A percentile compares a stretch with the other conserved stretches of the same genome.
Evolutionary conservation across 1,140 invertebrate species (phyloP).

Genomic region (Aphaenogaster ashmeadi): DNA sequence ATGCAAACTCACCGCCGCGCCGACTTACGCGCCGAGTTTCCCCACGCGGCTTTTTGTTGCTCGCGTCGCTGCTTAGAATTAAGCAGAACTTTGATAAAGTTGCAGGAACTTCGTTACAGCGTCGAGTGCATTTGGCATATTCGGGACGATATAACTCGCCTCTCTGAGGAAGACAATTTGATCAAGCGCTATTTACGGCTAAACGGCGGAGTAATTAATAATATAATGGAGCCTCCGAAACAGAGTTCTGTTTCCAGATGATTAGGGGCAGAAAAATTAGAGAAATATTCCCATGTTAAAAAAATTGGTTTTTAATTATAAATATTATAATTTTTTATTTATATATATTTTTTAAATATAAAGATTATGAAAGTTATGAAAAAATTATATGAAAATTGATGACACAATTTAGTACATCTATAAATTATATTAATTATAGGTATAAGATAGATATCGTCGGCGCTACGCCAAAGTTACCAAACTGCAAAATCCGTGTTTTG

Average conservation of each 20-base stretch:
- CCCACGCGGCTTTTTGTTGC: conserved; percentile 60
- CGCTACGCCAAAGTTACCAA: too few relatives aligned
- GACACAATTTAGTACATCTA: not conserved
- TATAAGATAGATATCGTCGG: too few relatives aligned
- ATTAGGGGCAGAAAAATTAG: conserved; percentile 4
- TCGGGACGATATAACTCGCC: conserved; percentile 63
- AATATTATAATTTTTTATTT: not conserved
- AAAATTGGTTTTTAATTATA: not conserved
- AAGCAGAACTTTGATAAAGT: conserved; percentile 66
- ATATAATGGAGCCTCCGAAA: conserved; percentile 54
- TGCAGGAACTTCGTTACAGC: conserved; percentile 61
- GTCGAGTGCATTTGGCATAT: conserved; percentile 65
- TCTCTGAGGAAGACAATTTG: conserved; percentile 64
- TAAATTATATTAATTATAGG: not conserved
- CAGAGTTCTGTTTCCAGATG: conserved; percentile 25
- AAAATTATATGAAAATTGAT: not conserved
- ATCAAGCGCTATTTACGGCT: conserved; percentile 63
- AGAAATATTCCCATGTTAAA: not conserved
- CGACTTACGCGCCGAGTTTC: conserved; percentile 63
- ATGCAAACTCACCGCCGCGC: conserved; percentile 53
- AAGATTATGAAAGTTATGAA: not conserved
- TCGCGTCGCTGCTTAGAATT: conserved; percentile 65
- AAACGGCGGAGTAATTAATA: conserved; percentile 61
- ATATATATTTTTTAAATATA: not conserved
- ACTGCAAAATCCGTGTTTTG: too few relatives aligned